These are phyloP conservation scores for Nymphalis io DNA, from an alignment of 1,140 invertebrate genomes.

Conservation along the genomic window DNA sequence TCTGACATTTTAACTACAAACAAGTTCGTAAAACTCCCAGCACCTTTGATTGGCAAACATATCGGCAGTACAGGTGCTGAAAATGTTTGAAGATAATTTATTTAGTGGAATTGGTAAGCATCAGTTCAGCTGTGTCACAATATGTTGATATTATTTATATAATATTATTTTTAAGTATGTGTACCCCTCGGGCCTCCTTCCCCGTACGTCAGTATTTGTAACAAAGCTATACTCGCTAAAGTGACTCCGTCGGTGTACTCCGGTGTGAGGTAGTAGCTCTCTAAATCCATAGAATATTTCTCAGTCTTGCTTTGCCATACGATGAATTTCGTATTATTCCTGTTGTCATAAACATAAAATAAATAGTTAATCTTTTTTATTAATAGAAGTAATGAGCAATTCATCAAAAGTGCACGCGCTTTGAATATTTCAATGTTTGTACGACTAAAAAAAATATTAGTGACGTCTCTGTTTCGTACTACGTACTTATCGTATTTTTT, in stretches of 20 bases:
- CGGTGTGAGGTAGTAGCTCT: constrained; percentile 51
- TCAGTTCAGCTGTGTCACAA: too few relatives aligned
- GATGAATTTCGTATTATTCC: constrained; percentile 60
- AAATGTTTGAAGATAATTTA: constrained; percentile 11
- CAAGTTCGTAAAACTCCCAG: constrained; percentile 43
- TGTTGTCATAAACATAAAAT: constrained; percentile 22
- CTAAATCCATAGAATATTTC: constrained; percentile 49
- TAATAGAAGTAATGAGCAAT: too few relatives aligned
- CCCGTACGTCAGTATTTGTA: constrained; percentile 39
- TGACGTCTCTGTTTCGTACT: too few relatives aligned
- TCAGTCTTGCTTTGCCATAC: constrained; percentile 43
- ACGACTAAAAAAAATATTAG: too few relatives aligned
- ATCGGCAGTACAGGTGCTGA: constrained; percentile 52
- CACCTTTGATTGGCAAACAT: constrained; percentile 50
- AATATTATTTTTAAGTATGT: neutral
- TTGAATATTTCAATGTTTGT: too few relatives aligned
- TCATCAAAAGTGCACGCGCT: too few relatives aligned
- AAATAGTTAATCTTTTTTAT: too few relatives aligned
- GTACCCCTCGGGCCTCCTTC: constrained; percentile 37
- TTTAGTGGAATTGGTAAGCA: too few relatives aligned
- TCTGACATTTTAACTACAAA: constrained; percentile 54
- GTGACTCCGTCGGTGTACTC: constrained; percentile 46
- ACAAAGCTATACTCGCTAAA: constrained; percentile 47
- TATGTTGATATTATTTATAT: neutral
- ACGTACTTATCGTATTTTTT: too few relatives aligned